Evolutionary conservation across 2,888 invertebrate species (phyloP).

Genomic region (Coleophora deauratella): DNA sequence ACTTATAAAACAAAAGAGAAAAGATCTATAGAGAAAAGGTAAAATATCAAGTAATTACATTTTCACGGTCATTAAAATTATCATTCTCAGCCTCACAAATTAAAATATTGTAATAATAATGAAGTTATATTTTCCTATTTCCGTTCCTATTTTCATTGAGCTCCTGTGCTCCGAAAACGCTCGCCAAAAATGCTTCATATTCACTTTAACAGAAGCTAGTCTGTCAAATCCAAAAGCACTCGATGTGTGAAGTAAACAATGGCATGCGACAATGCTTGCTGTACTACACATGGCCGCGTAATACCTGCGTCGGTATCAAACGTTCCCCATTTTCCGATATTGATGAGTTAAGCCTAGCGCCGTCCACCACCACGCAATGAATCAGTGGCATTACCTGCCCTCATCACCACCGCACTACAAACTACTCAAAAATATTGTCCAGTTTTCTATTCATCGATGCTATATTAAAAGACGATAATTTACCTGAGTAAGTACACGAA

Average conservation of each 20-base stretch:
- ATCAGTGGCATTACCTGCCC: slow-evolving; percentile 49
- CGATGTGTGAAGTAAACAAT: neutral
- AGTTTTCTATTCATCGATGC: slow-evolving; percentile 9
- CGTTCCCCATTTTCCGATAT: slow-evolving; percentile 45
- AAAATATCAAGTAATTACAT: too few species aligned
- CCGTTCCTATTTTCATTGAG: too few species aligned
- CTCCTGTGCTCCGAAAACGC: too few species aligned
- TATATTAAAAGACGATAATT: neutral
- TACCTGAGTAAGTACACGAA: neutral
- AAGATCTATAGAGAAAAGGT: too few species aligned
- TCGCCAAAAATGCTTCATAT: too few species aligned
- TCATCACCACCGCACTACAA: slow-evolving; percentile 11
- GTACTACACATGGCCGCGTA: slow-evolving; percentile 3
- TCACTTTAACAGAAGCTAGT: neutral
- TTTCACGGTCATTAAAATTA: too few species aligned
- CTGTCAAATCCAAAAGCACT: neutral
- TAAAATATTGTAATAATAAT: too few species aligned
- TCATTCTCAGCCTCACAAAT: too few species aligned
- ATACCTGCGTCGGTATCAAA: slow-evolving; percentile 30
- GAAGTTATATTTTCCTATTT: too few species aligned
- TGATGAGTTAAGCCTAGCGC: slow-evolving; percentile 43
- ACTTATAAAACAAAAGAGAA: too few species aligned
- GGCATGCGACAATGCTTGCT: neutral
- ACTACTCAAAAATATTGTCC: neutral
- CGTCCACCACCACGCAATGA: slow-evolving; percentile 39